Conservation (phyloP, 1,140 invertebrate species). For the Planococcus citri region DNA sequence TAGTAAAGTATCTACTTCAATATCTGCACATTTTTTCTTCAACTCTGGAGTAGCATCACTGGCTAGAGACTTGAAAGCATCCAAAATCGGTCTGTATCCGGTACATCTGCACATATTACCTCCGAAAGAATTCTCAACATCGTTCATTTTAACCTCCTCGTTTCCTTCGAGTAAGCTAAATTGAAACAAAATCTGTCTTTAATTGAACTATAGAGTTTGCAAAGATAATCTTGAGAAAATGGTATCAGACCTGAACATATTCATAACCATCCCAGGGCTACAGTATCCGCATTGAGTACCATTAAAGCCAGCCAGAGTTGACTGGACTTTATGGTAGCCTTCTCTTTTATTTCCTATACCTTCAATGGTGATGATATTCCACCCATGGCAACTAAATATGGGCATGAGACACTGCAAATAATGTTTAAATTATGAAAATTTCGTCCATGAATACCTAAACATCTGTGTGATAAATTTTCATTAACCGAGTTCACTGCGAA, state of each 20-base stretch:
- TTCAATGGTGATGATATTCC: conserved; percentile 79
- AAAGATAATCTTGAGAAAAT: no score
- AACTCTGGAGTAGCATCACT: conserved; percentile 46
- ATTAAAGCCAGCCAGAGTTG: conserved; percentile 72
- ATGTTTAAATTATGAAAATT: no score
- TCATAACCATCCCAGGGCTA: conserved; percentile 87
- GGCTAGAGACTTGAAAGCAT: conserved; percentile 72
- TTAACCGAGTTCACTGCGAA: conserved; percentile 54
- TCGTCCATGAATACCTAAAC: no score
- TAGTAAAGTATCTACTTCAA: background rate
- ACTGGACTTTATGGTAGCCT: conserved; percentile 67
- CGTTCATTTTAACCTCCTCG: conserved; percentile 3
- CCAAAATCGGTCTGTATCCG: conserved; percentile 78
- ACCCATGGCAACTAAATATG: conserved; percentile 66
- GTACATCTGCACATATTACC: conserved; percentile 85
- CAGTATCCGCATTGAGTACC: conserved; percentile 87
- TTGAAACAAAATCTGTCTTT: background rate
- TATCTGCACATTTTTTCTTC: background rate
- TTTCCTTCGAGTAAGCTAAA: background rate
- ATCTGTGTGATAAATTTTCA: background rate
- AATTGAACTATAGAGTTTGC: background rate
- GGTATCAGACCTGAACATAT: conserved; percentile 60
- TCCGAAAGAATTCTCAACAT: conserved; percentile 29
- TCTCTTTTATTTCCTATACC: conserved; percentile 62
- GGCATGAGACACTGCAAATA: conserved; percentile 54